Percentiles rank a stretch among this genome's conserved stretches.
Evolutionary conservation across 2,888 invertebrate species (phyloP).

Genomic region (Pogonocherus hispidulus): DNA sequence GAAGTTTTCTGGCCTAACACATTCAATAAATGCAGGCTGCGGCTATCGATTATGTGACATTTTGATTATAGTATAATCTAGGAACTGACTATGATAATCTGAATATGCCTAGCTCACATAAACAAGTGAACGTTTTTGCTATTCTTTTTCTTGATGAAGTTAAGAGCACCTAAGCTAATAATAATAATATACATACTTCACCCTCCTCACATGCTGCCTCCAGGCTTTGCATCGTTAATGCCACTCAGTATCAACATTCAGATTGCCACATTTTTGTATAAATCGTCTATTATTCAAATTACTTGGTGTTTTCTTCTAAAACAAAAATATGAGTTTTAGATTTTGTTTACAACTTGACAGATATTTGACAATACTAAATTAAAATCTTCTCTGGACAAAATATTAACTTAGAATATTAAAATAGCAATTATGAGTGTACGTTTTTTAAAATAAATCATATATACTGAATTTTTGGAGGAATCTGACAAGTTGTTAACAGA

Average conservation of each 20-base stretch:
- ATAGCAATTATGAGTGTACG: not conserved
- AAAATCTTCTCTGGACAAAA: not conserved
- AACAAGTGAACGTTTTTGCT: no score
- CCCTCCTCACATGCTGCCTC: constrained; percentile 78
- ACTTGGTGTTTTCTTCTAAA: constrained; percentile 14
- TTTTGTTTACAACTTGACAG: constrained; percentile 14
- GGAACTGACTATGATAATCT: no score
- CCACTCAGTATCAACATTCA: constrained; percentile 68
- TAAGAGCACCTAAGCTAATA: no score
- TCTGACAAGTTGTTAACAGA: constrained; percentile 62
- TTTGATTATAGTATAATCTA: no score
- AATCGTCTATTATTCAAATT: constrained; percentile 35
- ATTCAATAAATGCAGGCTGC: no score
- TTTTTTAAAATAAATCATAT: constrained; percentile 10
- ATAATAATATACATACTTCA: constrained; percentile 70
- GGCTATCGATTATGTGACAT: no score
- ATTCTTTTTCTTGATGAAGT: no score
- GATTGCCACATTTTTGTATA: constrained; percentile 62
- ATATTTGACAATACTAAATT: constrained; percentile 17
- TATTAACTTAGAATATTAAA: not conserved
- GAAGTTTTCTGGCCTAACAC: no score
- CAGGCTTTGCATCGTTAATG: constrained; percentile 76
- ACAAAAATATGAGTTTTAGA: not conserved
- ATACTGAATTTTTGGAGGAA: constrained; percentile 39
- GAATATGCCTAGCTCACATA: no score